phyloP scores from a whole-genome alignment of 2,797 vertebrate species.

The Tauraco hartlaubi region DNA sequence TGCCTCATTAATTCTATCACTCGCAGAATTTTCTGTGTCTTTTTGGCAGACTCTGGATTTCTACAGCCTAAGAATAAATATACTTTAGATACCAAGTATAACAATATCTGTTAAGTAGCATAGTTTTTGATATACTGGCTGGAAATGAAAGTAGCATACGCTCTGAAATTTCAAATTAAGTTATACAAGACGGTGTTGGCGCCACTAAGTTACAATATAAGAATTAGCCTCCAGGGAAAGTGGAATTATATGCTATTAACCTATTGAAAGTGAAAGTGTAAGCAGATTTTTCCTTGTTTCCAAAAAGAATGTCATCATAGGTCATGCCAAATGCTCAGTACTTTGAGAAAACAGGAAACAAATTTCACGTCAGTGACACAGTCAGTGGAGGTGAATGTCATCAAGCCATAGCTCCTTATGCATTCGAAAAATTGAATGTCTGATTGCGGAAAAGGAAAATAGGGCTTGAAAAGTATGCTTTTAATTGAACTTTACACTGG shows the following conservation, averaged over 20 bases:
- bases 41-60: conserved; percentile 33
- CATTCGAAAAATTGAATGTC: conserved; percentile 13
- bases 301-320: conserved; percentile 53
- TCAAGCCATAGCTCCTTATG: conserved; percentile 20
- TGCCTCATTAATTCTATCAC: not conserved
- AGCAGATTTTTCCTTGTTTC: conserved; percentile 31
- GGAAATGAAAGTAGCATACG: conserved; percentile 51
- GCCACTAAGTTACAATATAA: conserved; percentile 24
- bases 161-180: conserved; percentile 68
- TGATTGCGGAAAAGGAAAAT: not conserved
- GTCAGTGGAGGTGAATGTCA: conserved; percentile 44
- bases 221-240: conserved; percentile 61
- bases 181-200: conserved; percentile 64
- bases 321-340: conserved; percentile 36
- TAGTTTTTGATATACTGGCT: conserved; percentile 36
- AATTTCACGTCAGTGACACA: conserved; percentile 43
- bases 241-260: conserved; percentile 69
- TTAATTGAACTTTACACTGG: conserved; percentile 17
- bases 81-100: not conserved
- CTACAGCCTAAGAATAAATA: not conserved
- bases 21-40: not conserved
- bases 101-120: not conserved
- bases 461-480: conserved; percentile 7
- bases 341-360: conserved; percentile 63
- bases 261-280: conserved; percentile 70